phyloP scores from a whole-genome alignment of 2,113 vertebrate genomes.

The Tupaia tana region DNA sequence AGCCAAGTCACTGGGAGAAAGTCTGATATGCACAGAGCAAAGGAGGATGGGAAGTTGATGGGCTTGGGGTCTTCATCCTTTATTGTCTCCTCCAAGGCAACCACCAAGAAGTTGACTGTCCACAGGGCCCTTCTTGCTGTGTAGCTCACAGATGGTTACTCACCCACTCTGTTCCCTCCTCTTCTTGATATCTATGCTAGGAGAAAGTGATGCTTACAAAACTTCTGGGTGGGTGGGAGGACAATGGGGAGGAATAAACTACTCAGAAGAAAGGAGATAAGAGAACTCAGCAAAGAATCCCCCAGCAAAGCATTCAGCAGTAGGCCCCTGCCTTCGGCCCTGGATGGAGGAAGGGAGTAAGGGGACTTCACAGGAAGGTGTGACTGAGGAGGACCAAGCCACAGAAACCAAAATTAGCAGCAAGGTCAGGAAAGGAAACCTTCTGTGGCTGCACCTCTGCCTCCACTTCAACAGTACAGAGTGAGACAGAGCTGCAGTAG shows the following conservation, averaged over 20 bases:
- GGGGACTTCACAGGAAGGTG: slow-evolving; percentile 52
- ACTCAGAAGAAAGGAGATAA: background rate
- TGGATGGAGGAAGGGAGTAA: background rate
- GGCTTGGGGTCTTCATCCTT: background rate
- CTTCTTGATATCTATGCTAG: background rate
- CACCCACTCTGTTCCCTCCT: background rate
- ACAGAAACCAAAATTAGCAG: slow-evolving; percentile 48
- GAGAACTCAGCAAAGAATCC: background rate
- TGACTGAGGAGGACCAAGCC: slow-evolving; percentile 42
- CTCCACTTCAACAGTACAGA: too few relatives aligned
- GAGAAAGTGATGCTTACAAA: background rate
- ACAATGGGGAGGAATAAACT: background rate
- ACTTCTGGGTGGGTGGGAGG: background rate
- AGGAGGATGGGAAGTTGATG: fast-evolving
- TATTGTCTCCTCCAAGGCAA: background rate
- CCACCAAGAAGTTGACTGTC: background rate
- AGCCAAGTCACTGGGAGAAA: background rate
- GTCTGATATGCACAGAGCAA: background rate
- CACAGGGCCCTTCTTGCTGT: background rate
- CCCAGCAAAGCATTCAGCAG: background rate
- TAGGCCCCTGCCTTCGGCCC: background rate
- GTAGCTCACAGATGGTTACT: background rate
- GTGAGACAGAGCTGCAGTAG: background rate
- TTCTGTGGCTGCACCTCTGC: background rate
- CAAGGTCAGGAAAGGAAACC: background rate